Percentiles rank a stretch among this genome's conserved stretches.
Evolutionary conservation across 2,888 invertebrate genomes (phyloP).

Genomic region (Amblyjoppa proteus): DNA sequence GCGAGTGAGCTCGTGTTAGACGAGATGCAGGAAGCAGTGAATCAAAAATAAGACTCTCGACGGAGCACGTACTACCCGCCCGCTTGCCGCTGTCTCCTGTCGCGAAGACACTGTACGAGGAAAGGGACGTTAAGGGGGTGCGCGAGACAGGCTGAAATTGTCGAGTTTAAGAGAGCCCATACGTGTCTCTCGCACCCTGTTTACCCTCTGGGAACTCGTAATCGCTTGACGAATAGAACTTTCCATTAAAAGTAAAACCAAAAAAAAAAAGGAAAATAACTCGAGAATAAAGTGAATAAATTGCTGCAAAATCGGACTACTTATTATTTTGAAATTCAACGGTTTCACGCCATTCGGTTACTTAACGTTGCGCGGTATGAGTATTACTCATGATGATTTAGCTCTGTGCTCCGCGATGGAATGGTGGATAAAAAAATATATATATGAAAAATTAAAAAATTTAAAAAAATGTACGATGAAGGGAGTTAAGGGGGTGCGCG

Average conservation of each 20-base stretch:
- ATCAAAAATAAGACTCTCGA: conserved; percentile 79
- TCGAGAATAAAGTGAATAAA: background rate
- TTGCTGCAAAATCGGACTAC: background rate
- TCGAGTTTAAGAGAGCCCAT: background rate
- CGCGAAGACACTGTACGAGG: background rate
- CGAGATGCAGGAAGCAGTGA: conserved; percentile 80
- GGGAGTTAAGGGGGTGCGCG: background rate
- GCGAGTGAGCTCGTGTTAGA: conserved; percentile 15
- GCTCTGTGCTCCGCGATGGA: conserved; percentile 18
- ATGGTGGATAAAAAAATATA: conserved; percentile 16
- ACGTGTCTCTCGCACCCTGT: conserved; percentile 13
- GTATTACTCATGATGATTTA: conserved; percentile 59
- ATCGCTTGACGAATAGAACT: background rate
- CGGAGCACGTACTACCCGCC: conserved; percentile 17
- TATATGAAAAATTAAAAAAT: too few relatives aligned
- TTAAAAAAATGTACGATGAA: too few relatives aligned
- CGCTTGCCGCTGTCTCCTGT: conserved; percentile 13
- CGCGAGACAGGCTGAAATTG: background rate
- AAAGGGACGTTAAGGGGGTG: conserved; percentile 22
- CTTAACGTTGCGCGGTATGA: conserved; percentile 10
- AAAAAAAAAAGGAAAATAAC: background rate
- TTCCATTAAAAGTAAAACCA: background rate
- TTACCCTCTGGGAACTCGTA: background rate
- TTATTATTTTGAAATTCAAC: conserved; percentile 46
- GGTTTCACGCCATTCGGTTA: background rate